A percentile compares a stretch with the other conserved stretches of the same genome.
These are phyloP conservation scores for Jordanella pulchra DNA, from an alignment of 2,797 vertebrate genomes.

Conservation along the genomic window DNA sequence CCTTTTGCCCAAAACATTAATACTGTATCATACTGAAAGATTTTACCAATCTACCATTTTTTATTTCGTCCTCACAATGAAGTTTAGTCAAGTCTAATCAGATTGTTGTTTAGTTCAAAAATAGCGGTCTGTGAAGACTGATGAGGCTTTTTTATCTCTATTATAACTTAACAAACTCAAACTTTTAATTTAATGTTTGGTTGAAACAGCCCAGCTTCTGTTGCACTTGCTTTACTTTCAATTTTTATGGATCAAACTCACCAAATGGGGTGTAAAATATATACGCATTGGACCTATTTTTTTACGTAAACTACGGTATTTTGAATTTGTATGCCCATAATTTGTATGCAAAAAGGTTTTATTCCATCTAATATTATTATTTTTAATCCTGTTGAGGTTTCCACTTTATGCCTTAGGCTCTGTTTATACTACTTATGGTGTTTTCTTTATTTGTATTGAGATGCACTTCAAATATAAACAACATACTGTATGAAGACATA, in stretches of 20 bases:
- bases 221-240: background rate
- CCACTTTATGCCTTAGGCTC: background rate
- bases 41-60: background rate
- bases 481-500: background rate
- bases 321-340: background rate
- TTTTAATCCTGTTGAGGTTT: background rate
- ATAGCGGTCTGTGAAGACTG: background rate
- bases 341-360: background rate
- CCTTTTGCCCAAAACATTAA: background rate
- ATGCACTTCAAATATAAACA: background rate
- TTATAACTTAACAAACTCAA: background rate
- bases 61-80: background rate
- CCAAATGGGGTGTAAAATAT: background rate
- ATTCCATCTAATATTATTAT: background rate
- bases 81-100: background rate
- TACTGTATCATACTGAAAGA: background rate
- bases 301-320: background rate
- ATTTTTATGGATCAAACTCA: background rate
- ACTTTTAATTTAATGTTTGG: background rate
- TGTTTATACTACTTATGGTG: background rate
- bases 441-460: conserved; percentile 4
- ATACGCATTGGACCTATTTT: background rate
- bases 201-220: background rate
- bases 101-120: background rate
- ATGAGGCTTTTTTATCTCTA: background rate